A percentile compares a stretch with the other conserved stretches of the same genome.
These are phyloP conservation scores for Onchidella celtica DNA, from an alignment of 2,888 invertebrate genomes.

Conservation along the genomic window DNA sequence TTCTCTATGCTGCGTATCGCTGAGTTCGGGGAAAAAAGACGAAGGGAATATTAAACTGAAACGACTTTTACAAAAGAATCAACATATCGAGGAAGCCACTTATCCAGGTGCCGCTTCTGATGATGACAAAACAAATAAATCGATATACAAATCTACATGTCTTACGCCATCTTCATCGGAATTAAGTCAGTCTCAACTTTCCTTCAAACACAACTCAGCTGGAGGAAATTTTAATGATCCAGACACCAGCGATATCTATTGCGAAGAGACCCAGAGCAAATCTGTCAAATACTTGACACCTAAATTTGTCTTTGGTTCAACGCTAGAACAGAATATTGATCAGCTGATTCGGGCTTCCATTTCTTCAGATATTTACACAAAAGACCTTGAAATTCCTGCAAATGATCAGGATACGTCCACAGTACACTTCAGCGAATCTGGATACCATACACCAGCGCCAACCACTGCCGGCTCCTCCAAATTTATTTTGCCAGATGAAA, in stretches of 20 bases:
- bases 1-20: not conserved
- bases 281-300: not conserved
- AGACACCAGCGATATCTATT: not conserved
- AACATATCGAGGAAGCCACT: not conserved
- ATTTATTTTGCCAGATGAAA: not conserved
- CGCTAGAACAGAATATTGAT: conserved; percentile 9
- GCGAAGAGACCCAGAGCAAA: no score
- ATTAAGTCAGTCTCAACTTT: not conserved
- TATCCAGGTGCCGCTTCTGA: not conserved
- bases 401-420: not conserved
- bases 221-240: not conserved
- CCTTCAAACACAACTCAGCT: not conserved
- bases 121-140: not conserved
- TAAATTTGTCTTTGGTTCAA: not conserved
- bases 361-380: not conserved
- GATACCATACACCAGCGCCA: not conserved
- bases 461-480: not conserved
- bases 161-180: not conserved
- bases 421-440: not conserved
- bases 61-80: conserved; percentile 14
- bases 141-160: conserved; percentile 7
- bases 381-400: not conserved
- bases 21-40: not conserved
- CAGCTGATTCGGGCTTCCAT: conserved; percentile 15
- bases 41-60: conserved; percentile 22